Base-by-base conservation (phyloP, 2,797 vertebrate genomes). In the Cynopterus sphinx region DNA sequence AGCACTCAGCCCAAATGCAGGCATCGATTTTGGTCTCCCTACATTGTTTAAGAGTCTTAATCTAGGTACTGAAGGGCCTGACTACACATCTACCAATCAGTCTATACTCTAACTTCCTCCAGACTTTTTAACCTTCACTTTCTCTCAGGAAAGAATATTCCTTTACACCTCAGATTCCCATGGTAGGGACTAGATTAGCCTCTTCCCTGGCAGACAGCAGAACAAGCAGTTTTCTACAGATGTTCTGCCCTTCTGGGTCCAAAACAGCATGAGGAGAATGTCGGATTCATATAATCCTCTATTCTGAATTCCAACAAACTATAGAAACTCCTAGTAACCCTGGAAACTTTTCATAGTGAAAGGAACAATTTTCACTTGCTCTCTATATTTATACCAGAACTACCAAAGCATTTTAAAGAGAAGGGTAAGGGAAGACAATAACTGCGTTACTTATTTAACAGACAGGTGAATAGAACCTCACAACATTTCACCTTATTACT, bases 401-500 rank as follows among this genome's bases (percentile, higher is more conserved):
- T 67, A 67, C 36, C 51, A 87, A 87, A 93, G 67, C 31, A 87
- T 93, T 92, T 96, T 70, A 91, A 96, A 85, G 49, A 67, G 4
- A 84, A 71, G 19, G 57, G 28, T 31, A 89, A 89, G 46, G 12
- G 28, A 78, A 91, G 36, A 77, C 22, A 87, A 70, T 88, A 87
- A 73, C 16, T 4, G 24, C 91, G 39, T 81, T 82, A 88, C 90
- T 94, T 93, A 84, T 73, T 95, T 82, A 94, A 55, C 17, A 51
- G 78, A 83, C 67, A 59, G 63, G 57, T 51, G 70, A 96, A 70
- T 55, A 84, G 43, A 96, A 46, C 36, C 79, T 70, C 86, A 90
- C 17, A 71, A 81, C 65, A 70, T 90, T 95, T 92, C n/a, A 90
- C 75, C 92, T 94, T 43, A 88, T 86, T 87, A 95, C 87, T 49